Percentiles rank a stretch among this genome's conserved stretches.
Conservation (phyloP, 2,797 vertebrate genomes). For the Emydoidea blandingii region DNA sequence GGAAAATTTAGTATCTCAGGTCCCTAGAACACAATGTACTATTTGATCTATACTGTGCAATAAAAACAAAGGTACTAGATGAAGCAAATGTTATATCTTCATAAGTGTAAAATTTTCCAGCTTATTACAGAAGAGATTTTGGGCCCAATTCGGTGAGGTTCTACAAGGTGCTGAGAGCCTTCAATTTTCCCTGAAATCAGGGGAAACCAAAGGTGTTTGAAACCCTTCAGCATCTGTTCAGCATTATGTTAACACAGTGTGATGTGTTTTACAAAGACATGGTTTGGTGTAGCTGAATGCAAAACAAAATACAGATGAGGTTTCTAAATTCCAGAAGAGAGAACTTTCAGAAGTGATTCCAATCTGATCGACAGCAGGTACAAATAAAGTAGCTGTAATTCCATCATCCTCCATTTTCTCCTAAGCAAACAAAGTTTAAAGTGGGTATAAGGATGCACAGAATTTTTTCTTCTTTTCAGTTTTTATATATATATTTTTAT, state of each 20-base stretch:
- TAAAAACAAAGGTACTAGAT: background rate
- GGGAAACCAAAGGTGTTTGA: background rate
- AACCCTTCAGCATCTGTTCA: background rate
- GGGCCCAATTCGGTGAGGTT: background rate
- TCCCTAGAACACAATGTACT: background rate
- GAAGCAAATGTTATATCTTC: background rate
- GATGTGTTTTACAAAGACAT: background rate
- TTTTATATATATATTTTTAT: conserved; percentile 18
- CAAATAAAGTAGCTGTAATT: background rate
- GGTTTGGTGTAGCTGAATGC: background rate
- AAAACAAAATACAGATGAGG: background rate
- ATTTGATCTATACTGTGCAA: background rate
- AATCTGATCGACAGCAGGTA: background rate
- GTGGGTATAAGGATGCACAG: background rate
- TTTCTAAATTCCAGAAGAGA: background rate
- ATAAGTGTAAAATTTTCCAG: accelerated
- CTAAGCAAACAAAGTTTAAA: conserved; percentile 14
- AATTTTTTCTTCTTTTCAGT: background rate
- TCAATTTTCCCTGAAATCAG: background rate
- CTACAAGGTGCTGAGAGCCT: accelerated
- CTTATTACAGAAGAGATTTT: background rate
- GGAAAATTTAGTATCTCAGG: background rate
- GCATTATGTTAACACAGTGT: background rate
- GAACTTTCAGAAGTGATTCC: background rate
- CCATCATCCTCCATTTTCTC: background rate